A percentile compares a stretch with the other conserved stretches of the same genome.
phyloP scores from a whole-genome alignment of 2,797 vertebrate species.

The Lutjanus argentimaculatus region DNA sequence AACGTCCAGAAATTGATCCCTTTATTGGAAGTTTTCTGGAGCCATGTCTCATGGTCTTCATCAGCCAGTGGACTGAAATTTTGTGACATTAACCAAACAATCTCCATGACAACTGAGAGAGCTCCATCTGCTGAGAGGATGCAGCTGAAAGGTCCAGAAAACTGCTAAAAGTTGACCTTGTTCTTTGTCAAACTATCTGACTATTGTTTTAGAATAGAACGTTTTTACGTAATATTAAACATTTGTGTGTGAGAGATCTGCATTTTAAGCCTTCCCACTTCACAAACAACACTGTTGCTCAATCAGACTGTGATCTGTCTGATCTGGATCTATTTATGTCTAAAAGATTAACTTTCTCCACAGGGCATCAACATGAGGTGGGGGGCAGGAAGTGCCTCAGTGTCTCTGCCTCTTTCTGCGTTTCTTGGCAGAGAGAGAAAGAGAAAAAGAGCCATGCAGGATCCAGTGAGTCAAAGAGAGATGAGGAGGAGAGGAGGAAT shows the following conservation, averaged over 20 bases:
- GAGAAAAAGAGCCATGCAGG: conserved; percentile 13
- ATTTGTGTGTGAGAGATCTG: neutral
- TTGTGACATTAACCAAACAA: neutral
- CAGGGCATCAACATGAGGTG: conserved; percentile 37
- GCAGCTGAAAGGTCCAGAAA: neutral
- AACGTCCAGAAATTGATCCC: neutral
- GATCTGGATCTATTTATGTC: conserved; percentile 65
- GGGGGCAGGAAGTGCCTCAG: conserved; percentile 63
- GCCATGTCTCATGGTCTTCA: neutral
- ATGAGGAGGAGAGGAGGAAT: neutral
- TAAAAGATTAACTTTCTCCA: conserved; percentile 70
- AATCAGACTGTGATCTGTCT: conserved; percentile 35
- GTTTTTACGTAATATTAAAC: neutral
- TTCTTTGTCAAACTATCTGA: neutral
- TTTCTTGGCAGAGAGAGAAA: conserved; percentile 64
- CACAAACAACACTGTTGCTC: conserved; percentile 1
- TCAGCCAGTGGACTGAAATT: too few species aligned
- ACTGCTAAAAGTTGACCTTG: neutral
- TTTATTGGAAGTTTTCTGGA: neutral
- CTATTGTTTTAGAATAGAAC: neutral
- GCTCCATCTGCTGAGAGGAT: neutral
- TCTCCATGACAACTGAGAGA: neutral
- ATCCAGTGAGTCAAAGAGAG: conserved; percentile 15
- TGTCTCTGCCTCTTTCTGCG: conserved; percentile 52
- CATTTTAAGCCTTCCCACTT: conserved; percentile 13